Base-by-base conservation (phyloP, 2,113 vertebrate genomes). In the Peromyscus leucopus region DNA sequence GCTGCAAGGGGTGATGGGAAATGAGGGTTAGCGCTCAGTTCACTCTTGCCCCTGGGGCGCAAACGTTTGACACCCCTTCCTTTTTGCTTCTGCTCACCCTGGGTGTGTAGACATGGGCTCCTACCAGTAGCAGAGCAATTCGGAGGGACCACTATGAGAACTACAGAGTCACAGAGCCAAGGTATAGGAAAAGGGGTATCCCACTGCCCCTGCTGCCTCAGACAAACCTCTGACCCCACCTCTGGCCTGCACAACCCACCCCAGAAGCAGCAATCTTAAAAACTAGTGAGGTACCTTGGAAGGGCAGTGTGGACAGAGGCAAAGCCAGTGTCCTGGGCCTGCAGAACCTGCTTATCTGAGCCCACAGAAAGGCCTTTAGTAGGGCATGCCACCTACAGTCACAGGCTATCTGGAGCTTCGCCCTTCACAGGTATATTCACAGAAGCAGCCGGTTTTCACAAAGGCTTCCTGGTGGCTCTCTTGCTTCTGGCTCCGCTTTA, bases 401-500 rank as follows among this genome's bases (percentile, higher is more conserved):
- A 86, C 83, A 57, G 33, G 79, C 65, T 87, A 72, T 61, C 22
- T 26, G 17, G 42, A 74, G 88, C 80, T 91, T 86, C 42, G n/a
- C 51, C 51, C 55, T 71, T 84, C 71, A 59, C 26, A 48, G 15
- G 2, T 55, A 90, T 69, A 31, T 84, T 92, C 80, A 46, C 0
- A 1, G 90, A 84, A 87, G 76, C 69, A 69, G 63, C 39, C 69
- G 17, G 85, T 55, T 48, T 85, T 65, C 76, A 79, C 61, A 72
- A 94, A 65, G 94, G 39, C 24, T 86, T 88, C 92, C 46, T 78
- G 74, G 74, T 48, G n/a, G 78, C 63, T 67, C 48, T 94, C 63
- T 93, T 55, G 93, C 65, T 94, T 89, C n/a, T 57, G 79, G 89
- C 86, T 96, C 82, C 71, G 90, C 83, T 82, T 19, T 16, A 55